Evolutionary conservation across 53 echinoderm and acorn worm genomes (phyloP).

Genomic region (Glandiceps talaboti): DNA sequence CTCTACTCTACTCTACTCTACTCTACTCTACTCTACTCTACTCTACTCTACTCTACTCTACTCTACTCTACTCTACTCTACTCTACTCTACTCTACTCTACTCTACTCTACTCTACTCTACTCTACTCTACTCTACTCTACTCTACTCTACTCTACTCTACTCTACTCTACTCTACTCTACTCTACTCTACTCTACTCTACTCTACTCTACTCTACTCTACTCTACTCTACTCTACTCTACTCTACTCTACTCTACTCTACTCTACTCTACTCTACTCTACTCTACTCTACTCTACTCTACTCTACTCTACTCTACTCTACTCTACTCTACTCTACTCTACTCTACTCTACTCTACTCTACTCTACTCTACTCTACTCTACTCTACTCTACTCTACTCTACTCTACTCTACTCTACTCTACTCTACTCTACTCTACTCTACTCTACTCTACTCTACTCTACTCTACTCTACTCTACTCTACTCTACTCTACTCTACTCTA

Average conservation of each 20-base stretch:
- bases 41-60: neutral
- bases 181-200: neutral
- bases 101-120: neutral
- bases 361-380: neutral
- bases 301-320: neutral
- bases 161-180: neutral
- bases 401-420: neutral
- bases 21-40: neutral
- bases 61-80: neutral
- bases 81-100: neutral
- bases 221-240: neutral
- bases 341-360: neutral
- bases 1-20: neutral
- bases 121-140: neutral
- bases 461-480: neutral
- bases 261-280: neutral
- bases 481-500: neutral
- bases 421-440: neutral
- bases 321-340: neutral
- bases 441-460: neutral
- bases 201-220: neutral
- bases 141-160: neutral
- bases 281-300: neutral
- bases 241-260: neutral
- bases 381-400: neutral